phyloP scores from a whole-genome alignment of 2,888 invertebrate genomes.

The Argynnis bischoffii region DNA sequence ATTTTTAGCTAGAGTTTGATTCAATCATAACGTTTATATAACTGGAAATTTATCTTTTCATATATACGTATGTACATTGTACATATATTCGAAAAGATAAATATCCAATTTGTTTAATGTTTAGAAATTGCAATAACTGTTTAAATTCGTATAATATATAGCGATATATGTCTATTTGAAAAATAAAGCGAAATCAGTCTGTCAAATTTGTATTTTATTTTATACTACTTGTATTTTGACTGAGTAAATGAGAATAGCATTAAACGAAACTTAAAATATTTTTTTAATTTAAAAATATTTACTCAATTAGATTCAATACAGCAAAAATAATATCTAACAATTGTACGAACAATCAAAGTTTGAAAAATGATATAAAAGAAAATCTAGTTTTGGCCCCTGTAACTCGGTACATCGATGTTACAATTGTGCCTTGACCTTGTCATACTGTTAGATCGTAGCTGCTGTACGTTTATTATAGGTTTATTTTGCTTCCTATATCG shows the following conservation, averaged over 20 bases:
- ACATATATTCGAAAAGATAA: too few species aligned
- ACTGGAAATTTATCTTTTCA: background rate
- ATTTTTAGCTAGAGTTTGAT: conserved; percentile 33
- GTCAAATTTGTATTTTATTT: too few species aligned
- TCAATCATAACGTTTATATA: conserved; percentile 19
- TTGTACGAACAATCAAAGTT: background rate
- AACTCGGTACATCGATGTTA: conserved; percentile 27
- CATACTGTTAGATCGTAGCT: conserved; percentile 24
- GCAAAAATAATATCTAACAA: background rate
- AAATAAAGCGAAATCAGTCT: too few species aligned
- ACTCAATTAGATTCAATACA: too few species aligned
- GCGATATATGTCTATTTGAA: too few species aligned
- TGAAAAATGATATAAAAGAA: background rate
- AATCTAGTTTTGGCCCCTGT: conserved; percentile 18
- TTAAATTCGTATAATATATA: too few species aligned
- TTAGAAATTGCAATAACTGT: background rate
- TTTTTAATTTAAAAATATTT: too few species aligned
- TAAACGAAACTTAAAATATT: too few species aligned
- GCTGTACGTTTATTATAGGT: conserved; percentile 34
- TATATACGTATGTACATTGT: background rate
- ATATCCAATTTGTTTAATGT: background rate
- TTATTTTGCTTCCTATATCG: conserved; percentile 39
- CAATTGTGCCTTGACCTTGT: conserved; percentile 39
- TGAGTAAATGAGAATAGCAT: too few species aligned
- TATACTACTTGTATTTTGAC: too few species aligned